Base-by-base conservation (phyloP, 2,113 vertebrate genomes). In the Antigone vipio region DNA sequence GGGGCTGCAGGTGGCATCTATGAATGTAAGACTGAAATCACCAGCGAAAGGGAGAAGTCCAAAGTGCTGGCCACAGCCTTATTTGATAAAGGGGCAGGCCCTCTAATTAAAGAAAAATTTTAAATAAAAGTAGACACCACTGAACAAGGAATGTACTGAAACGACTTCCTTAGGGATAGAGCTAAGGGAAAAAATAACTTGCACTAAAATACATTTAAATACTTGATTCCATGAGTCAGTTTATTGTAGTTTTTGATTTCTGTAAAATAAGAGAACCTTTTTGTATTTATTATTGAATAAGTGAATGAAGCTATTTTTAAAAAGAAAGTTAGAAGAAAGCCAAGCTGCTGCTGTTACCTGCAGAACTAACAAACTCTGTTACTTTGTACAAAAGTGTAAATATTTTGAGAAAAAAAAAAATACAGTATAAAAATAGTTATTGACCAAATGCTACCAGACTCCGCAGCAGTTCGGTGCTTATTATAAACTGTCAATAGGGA, bases 271-370 rank as follows among this genome's bases (percentile, higher is more conserved):
- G 98, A 99, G 99, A 99, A 98, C 98, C 98, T 98, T 99, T 99
- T 99, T 99, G 99, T 99, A 99, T 99, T 99, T 99, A 99, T 99
- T 99, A 99, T 98, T 98, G 99, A 99, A 99, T 99, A 99, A 99
- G 99, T 99, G 98, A 99, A 99, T 98, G 98, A 99, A 99, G 99
- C 99, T 99, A 99, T 99, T 99, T 99, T 99, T 99, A 98, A 98
- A 98, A 97, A 98, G 96, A 98, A 98, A 98, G 97, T 98, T 98
- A 98, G 98, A 98, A 98, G 98, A 99, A 99, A 98, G 98, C 98
- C 98, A 99, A 98, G 98, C 99, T 98, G 98, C 98, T 99, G 98
- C 98, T 99, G 98, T 98, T 99, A 98, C 99, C 98, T 98, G 99
- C 99, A 97, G 97, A 98, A 98, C 98, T 98, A 98, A 96, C 95